Conservation (phyloP, 2,888 invertebrate genomes). For the Galeruca laticollis region DNA sequence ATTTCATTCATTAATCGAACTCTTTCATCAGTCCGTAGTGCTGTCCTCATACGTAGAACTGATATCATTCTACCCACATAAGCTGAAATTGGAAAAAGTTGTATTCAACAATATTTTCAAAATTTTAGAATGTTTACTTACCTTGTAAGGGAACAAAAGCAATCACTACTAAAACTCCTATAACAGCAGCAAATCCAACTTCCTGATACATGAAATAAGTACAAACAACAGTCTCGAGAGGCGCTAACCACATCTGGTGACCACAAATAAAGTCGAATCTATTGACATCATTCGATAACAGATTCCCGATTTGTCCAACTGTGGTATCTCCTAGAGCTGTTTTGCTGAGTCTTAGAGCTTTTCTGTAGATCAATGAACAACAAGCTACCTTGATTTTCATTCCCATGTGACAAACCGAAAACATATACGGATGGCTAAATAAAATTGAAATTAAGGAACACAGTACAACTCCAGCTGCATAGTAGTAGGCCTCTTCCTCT, state of each 20-base stretch:
- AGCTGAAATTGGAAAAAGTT: conserved; percentile 57
- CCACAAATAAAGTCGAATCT: conserved; percentile 87
- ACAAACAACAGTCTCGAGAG: conserved; percentile 82
- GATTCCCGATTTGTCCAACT: conserved; percentile 83
- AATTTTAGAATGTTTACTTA: conserved; percentile 51
- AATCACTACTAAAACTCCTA: conserved; percentile 72
- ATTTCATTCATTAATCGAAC: conserved; percentile 92
- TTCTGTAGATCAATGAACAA: conserved; percentile 83
- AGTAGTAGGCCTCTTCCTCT: conserved; percentile 78
- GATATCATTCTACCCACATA: conserved; percentile 80
- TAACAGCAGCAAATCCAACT: conserved; percentile 70
- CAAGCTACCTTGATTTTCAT: conserved; percentile 88
- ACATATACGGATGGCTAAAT: conserved; percentile 87
- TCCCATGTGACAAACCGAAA: conserved; percentile 86
- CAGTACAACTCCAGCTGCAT: conserved; percentile 80
- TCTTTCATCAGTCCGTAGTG: conserved; percentile 85
- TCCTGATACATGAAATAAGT: conserved; percentile 79
- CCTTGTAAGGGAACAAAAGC: conserved; percentile 68
- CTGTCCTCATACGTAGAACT: conserved; percentile 79
- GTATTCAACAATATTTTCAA: background rate
- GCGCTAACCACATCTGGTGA: conserved; percentile 87
- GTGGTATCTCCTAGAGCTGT: conserved; percentile 83
- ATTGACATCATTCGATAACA: conserved; percentile 90
- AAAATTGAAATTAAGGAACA: conserved; percentile 83
- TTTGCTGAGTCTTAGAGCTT: conserved; percentile 71